phyloP scores from a whole-genome alignment of 2,113 vertebrate species.

The Herpailurus yagouaroundi region DNA sequence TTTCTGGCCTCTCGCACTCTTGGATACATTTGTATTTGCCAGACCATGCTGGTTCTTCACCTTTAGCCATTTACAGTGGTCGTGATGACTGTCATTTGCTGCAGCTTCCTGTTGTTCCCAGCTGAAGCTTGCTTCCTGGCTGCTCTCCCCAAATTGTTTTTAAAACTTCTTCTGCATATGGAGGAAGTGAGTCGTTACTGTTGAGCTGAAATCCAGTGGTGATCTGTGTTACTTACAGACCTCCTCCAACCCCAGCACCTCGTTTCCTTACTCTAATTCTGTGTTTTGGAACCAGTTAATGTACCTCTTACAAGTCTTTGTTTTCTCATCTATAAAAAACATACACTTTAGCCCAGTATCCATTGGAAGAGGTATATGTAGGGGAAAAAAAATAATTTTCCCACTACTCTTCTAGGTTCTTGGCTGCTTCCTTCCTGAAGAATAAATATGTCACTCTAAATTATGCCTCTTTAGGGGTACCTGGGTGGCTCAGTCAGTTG shows the following conservation, averaged over 20 bases:
- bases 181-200: neutral
- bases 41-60: neutral
- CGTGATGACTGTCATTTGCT: neutral
- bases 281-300: neutral
- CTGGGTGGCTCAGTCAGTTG: too few species aligned
- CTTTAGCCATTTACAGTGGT: neutral
- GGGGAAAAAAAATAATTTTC: neutral
- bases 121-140: neutral
- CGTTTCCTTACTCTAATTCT: neutral
- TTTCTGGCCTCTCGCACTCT: neutral
- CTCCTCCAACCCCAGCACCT: neutral
- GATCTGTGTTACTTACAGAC: neutral
- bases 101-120: conserved; percentile 26
- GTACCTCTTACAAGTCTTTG: neutral
- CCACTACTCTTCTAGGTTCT: neutral
- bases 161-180: neutral
- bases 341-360: neutral
- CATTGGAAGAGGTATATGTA: neutral
- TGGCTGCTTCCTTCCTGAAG: neutral
- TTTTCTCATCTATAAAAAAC: neutral
- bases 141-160: neutral
- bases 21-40: neutral
- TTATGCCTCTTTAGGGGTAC: neutral
- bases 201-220: neutral
- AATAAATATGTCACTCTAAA: neutral